phyloP scores from a whole-genome alignment of 2,113 vertebrate species.

The Ammodytes marinus region DNA sequence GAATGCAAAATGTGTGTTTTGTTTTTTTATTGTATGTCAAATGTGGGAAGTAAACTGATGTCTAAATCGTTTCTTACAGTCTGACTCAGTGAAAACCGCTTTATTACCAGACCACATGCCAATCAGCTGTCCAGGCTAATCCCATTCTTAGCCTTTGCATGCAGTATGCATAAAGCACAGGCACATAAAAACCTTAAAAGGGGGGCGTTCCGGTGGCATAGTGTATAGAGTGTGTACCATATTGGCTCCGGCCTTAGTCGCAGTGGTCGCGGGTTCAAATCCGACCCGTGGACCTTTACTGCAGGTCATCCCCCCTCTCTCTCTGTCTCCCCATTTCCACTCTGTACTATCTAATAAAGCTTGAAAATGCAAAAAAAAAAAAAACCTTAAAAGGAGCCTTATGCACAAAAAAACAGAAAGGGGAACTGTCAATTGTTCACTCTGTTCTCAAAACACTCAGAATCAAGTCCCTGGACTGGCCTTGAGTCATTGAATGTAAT shows the following conservation, averaged over 20 bases:
- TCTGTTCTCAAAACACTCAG: conserved; percentile 9
- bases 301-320: no score
- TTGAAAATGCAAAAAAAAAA: neutral
- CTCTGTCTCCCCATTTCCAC: no score
- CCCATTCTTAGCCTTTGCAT: conserved; percentile 18
- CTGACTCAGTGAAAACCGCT: conserved; percentile 38
- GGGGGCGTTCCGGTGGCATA: neutral
- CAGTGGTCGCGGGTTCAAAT: no score
- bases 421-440: conserved; percentile 45
- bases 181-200: conserved; percentile 64
- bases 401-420: conserved; percentile 44
- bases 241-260: no score
- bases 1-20: neutral
- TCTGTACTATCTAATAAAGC: no score
- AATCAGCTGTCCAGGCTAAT: conserved; percentile 51
- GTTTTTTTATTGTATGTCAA: neutral
- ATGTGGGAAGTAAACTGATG: conserved; percentile 29
- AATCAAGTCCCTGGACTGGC: conserved; percentile 41
- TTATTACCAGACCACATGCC: conserved; percentile 44
- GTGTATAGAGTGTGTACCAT: no score
- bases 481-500: conserved; percentile 56
- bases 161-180: conserved; percentile 46
- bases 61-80: conserved; percentile 12
- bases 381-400: conserved; percentile 54
- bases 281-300: no score